These are phyloP conservation scores for Pheosia tremula DNA, from an alignment of 2,888 invertebrate genomes.

Conservation along the genomic window DNA sequence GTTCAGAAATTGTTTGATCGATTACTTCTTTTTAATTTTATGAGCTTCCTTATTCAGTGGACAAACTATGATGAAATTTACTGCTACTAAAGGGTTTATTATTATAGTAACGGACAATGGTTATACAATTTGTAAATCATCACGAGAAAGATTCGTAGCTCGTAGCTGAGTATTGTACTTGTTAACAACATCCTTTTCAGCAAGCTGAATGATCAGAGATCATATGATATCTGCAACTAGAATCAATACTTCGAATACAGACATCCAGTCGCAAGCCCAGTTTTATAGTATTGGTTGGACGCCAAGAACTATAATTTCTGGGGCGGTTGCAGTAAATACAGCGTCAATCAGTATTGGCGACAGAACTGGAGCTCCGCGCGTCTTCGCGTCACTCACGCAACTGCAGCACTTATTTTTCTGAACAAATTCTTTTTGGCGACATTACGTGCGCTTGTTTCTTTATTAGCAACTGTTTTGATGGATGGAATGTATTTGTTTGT, in stretches of 20 bases:
- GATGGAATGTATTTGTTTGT: background rate
- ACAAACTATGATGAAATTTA: background rate
- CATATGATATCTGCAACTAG: background rate
- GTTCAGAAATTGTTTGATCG: slow-evolving; percentile 15
- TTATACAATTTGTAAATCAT: too few relatives aligned
- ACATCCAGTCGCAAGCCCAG: slow-evolving; percentile 23
- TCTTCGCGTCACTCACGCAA: slow-evolving; percentile 41
- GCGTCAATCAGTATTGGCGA: slow-evolving; percentile 52
- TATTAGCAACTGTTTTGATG: background rate
- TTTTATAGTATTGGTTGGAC: slow-evolving; percentile 54
- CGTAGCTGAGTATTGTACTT: too few relatives aligned
- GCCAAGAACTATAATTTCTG: slow-evolving; percentile 65
- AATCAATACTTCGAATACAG: background rate
- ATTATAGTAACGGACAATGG: too few relatives aligned
- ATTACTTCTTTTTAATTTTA: slow-evolving; percentile 1
- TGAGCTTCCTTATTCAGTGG: background rate
- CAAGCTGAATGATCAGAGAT: too few relatives aligned
- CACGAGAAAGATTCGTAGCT: too few relatives aligned
- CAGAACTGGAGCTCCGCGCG: slow-evolving; percentile 28
- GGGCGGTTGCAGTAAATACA: slow-evolving; percentile 53
- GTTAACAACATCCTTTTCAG: too few relatives aligned
- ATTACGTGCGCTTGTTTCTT: background rate
- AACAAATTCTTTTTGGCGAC: background rate
- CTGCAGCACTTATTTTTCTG: slow-evolving; percentile 12
- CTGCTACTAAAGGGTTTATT: background rate